A percentile compares a stretch with the other conserved stretches of the same genome.
Conservation (phyloP, 2,797 vertebrate genomes). For the Morelia viridis region DNA sequence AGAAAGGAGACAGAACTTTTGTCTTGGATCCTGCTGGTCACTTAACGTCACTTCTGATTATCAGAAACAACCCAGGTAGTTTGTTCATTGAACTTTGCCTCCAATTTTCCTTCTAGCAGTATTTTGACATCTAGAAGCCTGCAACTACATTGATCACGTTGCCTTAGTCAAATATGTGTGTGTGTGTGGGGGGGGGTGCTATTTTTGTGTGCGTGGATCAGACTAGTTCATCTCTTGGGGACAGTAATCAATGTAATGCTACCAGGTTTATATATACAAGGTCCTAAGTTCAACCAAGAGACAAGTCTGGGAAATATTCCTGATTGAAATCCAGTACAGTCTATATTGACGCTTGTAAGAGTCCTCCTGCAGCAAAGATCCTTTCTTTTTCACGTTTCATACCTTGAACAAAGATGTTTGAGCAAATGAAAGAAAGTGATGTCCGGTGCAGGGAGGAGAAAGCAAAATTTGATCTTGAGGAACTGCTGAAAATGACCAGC, state of each 20-base stretch:
- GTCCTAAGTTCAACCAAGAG: background rate
- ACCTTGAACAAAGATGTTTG: background rate
- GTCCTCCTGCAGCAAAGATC: background rate
- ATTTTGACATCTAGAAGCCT: background rate
- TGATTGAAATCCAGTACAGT: background rate
- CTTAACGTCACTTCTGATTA: background rate
- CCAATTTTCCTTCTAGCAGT: background rate
- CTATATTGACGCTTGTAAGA: background rate
- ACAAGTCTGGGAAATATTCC: background rate
- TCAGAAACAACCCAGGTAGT: background rate
- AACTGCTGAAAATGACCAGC: background rate
- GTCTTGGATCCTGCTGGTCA: background rate
- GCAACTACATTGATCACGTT: background rate
- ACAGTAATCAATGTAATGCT: background rate
- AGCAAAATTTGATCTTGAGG: background rate
- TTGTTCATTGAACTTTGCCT: background rate
- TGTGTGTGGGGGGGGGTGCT: rapidly evolving
- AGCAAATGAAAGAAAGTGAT: background rate
- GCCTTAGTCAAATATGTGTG: background rate
- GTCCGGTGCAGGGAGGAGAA: background rate
- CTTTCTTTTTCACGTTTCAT: background rate
- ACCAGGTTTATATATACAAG: background rate
- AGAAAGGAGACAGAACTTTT: too few relatives aligned
- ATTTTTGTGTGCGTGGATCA: background rate
- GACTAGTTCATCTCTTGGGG: background rate